Percentiles rank a stretch among this genome's conserved stretches.
phyloP scores from a whole-genome alignment of 2,888 invertebrate genomes.

The Hololepta plana region DNA sequence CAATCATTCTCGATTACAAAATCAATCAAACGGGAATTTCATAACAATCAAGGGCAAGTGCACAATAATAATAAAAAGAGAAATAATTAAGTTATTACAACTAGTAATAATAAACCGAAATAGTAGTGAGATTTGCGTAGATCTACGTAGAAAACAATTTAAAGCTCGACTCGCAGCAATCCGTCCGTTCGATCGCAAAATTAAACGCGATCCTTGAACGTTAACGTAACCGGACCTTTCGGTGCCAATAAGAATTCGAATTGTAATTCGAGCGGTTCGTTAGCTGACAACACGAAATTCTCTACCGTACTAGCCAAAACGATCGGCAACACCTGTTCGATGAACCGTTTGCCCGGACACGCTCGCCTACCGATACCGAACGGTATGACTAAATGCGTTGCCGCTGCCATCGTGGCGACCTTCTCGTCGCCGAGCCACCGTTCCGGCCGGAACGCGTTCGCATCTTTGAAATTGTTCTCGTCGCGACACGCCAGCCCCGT shows the following conservation, averaged over 20 bases:
- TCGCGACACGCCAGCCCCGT: constrained; percentile 66
- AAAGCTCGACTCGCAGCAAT: too few relatives aligned
- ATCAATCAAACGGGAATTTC: too few relatives aligned
- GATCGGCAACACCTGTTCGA: constrained; percentile 58
- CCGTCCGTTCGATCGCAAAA: too few relatives aligned
- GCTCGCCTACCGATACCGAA: constrained; percentile 66
- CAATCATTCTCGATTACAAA: too few relatives aligned
- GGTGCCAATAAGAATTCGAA: constrained; percentile 72
- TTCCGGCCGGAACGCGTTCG: constrained; percentile 54
- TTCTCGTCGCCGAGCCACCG: constrained; percentile 46
- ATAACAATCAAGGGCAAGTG: too few relatives aligned
- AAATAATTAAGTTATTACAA: too few relatives aligned
- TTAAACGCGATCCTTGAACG: constrained; percentile 32
- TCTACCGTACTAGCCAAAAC: constrained; percentile 48
- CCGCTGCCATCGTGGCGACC: constrained; percentile 24
- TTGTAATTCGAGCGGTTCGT: constrained; percentile 50
- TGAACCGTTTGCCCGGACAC: constrained; percentile 74
- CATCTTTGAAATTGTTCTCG: constrained; percentile 54
- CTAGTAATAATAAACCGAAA: too few relatives aligned
- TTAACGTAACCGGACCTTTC: constrained; percentile 50
- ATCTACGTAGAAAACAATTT: too few relatives aligned
- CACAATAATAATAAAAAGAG: too few relatives aligned
- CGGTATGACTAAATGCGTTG: constrained; percentile 50
- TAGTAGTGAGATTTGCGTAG: too few relatives aligned
- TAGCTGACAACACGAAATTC: constrained; percentile 48